Evolutionary conservation across 2,113 vertebrate species (phyloP).

Genomic region (Myrmecophaga tridactyla): DNA sequence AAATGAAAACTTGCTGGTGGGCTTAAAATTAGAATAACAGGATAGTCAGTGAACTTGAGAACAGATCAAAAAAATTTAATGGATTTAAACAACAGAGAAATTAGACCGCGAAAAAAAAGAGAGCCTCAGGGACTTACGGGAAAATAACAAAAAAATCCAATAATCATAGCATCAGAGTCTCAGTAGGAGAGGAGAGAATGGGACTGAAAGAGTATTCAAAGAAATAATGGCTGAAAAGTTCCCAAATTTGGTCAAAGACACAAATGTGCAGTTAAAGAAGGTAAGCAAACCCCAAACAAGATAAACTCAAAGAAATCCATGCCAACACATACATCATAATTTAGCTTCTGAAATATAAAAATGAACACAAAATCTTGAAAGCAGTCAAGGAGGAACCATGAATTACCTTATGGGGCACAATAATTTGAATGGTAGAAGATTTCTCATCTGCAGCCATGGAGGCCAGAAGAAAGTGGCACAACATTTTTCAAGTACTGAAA

Average conservation of each 20-base stretch:
- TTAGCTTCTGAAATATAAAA: constrained; percentile 7
- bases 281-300: not conserved
- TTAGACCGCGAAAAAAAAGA: not conserved
- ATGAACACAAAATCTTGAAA: not conserved
- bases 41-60: not conserved
- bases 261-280: not conserved
- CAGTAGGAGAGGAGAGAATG: not conserved
- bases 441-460: not conserved
- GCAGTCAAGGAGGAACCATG: not conserved
- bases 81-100: not conserved
- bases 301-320: constrained; percentile 4
- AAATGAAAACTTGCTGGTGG: not conserved
- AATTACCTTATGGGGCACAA: not conserved
- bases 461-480: not conserved
- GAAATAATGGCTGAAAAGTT: not conserved
- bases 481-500: not conserved
- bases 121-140: not conserved
- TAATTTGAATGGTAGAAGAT: not conserved
- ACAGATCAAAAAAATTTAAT: not conserved
- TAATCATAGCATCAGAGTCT: not conserved
- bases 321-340: not conserved
- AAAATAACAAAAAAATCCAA: not conserved
- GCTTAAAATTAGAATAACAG: not conserved
- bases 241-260: not conserved
- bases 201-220: not conserved